These are phyloP conservation scores for Rhinogobius similis DNA, from an alignment of 2,113 vertebrate genomes.

Conservation along the genomic window DNA sequence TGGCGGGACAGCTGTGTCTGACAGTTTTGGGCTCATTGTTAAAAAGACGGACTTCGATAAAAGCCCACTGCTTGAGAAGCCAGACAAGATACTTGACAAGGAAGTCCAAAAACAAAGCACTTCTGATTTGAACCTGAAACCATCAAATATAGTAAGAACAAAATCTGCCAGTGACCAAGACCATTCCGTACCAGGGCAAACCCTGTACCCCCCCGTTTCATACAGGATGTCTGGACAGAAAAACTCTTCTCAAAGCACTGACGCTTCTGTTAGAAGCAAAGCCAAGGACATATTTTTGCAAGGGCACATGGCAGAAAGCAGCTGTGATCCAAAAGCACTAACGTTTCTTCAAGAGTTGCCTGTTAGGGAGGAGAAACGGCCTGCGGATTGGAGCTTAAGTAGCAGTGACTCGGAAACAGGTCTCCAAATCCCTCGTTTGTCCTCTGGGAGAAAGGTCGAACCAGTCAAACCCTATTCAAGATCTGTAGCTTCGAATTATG, in stretches of 20 bases:
- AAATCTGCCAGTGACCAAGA: constrained; percentile 31
- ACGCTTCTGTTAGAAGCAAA: constrained; percentile 50
- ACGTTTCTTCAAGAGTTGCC: constrained; percentile 72
- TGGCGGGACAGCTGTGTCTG: constrained; percentile 7
- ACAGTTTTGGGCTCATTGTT: constrained; percentile 22
- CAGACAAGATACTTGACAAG: constrained; percentile 29
- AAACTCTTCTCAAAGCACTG: constrained; percentile 9
- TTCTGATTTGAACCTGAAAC: constrained; percentile 27
- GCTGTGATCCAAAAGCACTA: constrained; percentile 7
- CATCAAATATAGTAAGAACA: constrained; percentile 9
- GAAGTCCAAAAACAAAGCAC: constrained; percentile 14
- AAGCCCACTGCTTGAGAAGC: constrained; percentile 13
- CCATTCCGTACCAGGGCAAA: constrained; percentile 7
- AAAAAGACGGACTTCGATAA: constrained; percentile 26
- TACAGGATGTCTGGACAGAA: constrained; percentile 24
- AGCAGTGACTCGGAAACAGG: constrained; percentile 47
- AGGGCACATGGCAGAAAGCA: constrained; percentile 19
- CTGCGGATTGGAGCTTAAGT: constrained; percentile 68
- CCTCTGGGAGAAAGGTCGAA: constrained; percentile 43
- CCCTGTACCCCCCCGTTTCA: constrained; percentile 5
- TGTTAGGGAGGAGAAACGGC: constrained; percentile 75
- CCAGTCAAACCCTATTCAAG: constrained; percentile 27
- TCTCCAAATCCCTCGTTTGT: constrained; percentile 25
- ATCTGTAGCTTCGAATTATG: constrained; percentile 14
- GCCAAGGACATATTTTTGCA: constrained; percentile 53